A percentile compares a stretch with the other conserved stretches of the same genome.
phyloP scores from a whole-genome alignment of 1,140 invertebrate genomes.

The Apis florea region DNA sequence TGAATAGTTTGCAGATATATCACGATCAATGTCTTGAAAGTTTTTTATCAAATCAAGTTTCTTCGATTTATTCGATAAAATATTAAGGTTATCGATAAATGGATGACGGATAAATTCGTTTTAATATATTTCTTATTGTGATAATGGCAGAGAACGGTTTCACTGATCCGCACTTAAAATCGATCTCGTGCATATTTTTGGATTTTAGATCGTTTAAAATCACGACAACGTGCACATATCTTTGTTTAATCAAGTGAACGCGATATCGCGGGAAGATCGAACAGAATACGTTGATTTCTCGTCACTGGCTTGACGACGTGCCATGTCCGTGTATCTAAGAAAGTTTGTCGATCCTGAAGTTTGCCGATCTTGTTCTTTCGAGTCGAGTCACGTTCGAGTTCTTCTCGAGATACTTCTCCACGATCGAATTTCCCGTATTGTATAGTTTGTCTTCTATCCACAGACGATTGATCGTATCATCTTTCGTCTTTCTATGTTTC shows the following conservation, averaged over 20 bases:
- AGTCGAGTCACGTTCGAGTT: constrained; percentile 43
- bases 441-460: neutral
- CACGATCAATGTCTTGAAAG: neutral
- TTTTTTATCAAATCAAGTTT: neutral
- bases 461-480: constrained; percentile 40
- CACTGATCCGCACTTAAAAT: neutral
- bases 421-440: constrained; percentile 14
- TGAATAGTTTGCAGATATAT: neutral
- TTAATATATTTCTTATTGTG: neutral
- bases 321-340: neutral
- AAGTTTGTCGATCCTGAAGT: constrained; percentile 26
- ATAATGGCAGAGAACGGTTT: neutral
- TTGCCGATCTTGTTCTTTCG: constrained; percentile 13
- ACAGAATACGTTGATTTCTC: constrained; percentile 25
- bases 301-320: constrained; percentile 1
- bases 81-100: neutral
- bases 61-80: neutral
- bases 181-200: too few species aligned
- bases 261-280: neutral
- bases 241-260: neutral
- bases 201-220: neutral
- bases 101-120: too few species aligned
- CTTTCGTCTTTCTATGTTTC: too few species aligned
- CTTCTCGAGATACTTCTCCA: constrained; percentile 7
- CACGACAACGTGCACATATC: neutral